These are phyloP conservation scores for Brachynemurus nebulosus DNA, from an alignment of 2,888 invertebrate genomes.

Conservation along the genomic window DNA sequence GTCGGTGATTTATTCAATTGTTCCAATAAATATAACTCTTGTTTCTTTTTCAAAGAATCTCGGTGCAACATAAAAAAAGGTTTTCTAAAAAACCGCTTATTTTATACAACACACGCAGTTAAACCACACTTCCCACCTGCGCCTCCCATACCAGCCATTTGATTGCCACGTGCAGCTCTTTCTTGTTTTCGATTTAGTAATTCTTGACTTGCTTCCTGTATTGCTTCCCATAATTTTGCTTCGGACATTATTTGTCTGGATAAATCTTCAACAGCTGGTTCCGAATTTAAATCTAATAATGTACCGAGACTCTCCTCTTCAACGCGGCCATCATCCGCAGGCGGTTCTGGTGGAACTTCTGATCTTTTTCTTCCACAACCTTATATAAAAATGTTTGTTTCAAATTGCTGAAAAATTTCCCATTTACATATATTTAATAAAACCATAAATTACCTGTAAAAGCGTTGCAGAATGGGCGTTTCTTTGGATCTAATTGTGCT, in stretches of 20 bases:
- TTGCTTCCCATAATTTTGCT: slow-evolving; percentile 65
- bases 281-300: slow-evolving; percentile 50
- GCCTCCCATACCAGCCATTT: slow-evolving; percentile 11
- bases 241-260: slow-evolving; percentile 67
- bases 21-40: too few species aligned
- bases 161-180: slow-evolving; percentile 24
- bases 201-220: slow-evolving; percentile 63
- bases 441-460: slow-evolving; percentile 53
- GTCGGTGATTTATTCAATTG: too few species aligned
- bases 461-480: slow-evolving; percentile 78
- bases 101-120: too few species aligned
- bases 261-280: slow-evolving; percentile 57
- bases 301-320: slow-evolving; percentile 49
- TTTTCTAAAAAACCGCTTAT: too few species aligned
- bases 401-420: neutral
- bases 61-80: too few species aligned
- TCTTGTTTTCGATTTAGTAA: slow-evolving; percentile 47
- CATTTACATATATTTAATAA: neutral
- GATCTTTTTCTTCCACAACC: slow-evolving; percentile 64
- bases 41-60: too few species aligned
- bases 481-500: slow-evolving; percentile 40
- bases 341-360: slow-evolving; percentile 25
- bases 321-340: slow-evolving; percentile 19
- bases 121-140: slow-evolving; percentile 28
- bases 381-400: slow-evolving; percentile 26